Base-by-base conservation (phyloP, 2,113 vertebrate species). In the Dicentrarchus labrax region DNA sequence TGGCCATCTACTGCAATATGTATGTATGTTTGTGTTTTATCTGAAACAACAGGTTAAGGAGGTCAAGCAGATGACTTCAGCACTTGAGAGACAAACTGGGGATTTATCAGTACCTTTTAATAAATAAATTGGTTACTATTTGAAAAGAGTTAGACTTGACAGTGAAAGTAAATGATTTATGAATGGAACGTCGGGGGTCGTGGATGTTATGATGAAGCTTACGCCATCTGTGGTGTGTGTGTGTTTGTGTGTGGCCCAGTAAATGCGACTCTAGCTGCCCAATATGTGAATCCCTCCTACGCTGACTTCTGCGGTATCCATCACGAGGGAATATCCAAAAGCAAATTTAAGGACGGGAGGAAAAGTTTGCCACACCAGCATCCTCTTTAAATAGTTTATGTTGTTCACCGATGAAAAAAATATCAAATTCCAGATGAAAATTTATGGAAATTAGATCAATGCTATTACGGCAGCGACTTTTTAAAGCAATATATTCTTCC, bases 391-490 rank as follows among this genome's bases (percentile, higher is more conserved):
- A 95, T 92, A 94, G 94, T 95, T 95, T 95, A 95, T 93, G 94
- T 95, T 95, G 94, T 95, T 95, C 93, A 68, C 93, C 92, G 89
- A 95, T 96, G 94, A 95, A 94, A 88, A 94, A 94, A 95, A 96
- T 93, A 96, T 96, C 93, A 94, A 88, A 96, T 95, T 95, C 89
- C 80, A 90, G 89, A 94, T 94, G 94, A 95, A 96, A 95, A 96
- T 96, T 93, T 96, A 96, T 96, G 95, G 95, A 96, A 96, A 96
- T 96, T 93, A 93, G 91, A 95, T 95, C 94, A 95, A 77, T 79
- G 90, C 93, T 93, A 95, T 96, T 95, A 96, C 84, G 85, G 88
- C 92, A 78, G 91, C 92, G 92, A 96, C 94, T 96, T 96, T 95
- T 95, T 95, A 93, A 95, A 94, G 94, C 95, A 96, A 95, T 96